Conservation (phyloP, 2,113 vertebrate genomes). For the Cyprinus carpio region DNA sequence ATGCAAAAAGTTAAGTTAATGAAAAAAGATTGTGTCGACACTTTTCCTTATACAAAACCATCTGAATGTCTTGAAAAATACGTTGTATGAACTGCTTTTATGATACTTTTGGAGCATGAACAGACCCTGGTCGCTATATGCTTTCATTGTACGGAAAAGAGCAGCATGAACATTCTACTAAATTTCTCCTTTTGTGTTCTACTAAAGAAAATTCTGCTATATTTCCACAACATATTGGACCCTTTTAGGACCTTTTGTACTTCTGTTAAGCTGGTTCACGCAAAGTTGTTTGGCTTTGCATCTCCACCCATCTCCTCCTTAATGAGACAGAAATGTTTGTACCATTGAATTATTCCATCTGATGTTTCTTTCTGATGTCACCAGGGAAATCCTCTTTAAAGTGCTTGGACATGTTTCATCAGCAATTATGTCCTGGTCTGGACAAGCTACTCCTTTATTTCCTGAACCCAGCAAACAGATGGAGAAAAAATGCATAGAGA, state of each 20-base stretch:
- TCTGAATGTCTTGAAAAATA: too few species aligned
- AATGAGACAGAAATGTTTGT: constrained; percentile 43
- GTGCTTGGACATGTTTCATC: constrained; percentile 42
- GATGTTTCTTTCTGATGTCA: constrained; percentile 38
- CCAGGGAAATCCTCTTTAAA: constrained; percentile 26
- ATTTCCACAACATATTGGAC: neutral
- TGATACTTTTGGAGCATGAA: too few species aligned
- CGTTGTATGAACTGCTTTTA: too few species aligned
- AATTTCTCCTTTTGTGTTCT: too few species aligned
- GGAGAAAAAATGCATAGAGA: neutral
- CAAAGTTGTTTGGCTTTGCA: constrained; percentile 7
- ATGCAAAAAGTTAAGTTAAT: too few species aligned
- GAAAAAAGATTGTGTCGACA: too few species aligned
- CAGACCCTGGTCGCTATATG: too few species aligned
- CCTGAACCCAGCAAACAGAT: neutral
- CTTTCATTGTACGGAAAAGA: neutral
- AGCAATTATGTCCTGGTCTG: constrained; percentile 37
- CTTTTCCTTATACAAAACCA: too few species aligned
- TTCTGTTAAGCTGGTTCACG: neutral
- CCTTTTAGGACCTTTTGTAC: neutral
- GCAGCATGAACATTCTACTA: neutral
- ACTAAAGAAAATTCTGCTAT: too few species aligned
- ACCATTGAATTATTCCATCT: constrained; percentile 47
- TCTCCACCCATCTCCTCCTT: constrained; percentile 2
- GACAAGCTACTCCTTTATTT: constrained; percentile 4